These are phyloP conservation scores for Gambusia affinis DNA, from an alignment of 2,113 vertebrate species.

Conservation along the genomic window DNA sequence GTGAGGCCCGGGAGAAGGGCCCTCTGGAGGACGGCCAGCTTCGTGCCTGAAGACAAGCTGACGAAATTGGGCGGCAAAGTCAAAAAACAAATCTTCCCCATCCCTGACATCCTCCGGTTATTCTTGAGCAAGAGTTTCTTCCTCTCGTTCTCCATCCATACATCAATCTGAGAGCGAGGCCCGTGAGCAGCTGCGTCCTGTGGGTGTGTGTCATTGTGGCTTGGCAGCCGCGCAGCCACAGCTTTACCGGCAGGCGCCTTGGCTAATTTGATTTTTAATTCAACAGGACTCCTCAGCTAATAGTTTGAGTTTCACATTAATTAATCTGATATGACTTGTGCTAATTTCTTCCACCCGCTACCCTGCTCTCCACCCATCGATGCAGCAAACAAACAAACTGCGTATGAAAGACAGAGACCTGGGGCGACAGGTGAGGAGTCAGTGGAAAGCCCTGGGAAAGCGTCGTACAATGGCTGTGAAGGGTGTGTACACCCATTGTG, in stretches of 20 bases:
- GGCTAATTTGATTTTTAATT: conserved; percentile 85
- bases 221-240: conserved; percentile 57
- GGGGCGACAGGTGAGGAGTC: conserved; percentile 69
- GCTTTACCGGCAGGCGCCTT: conserved; percentile 68
- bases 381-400: conserved; percentile 65
- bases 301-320: conserved; percentile 73
- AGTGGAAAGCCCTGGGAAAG: conserved; percentile 38
- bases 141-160: conserved; percentile 35
- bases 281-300: conserved; percentile 77
- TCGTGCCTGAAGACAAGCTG: conserved; percentile 39
- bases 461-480: conserved; percentile 27
- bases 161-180: conserved; percentile 58
- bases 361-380: conserved; percentile 44
- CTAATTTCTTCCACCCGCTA: conserved; percentile 73
- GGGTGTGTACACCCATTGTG: conserved; percentile 36
- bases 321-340: conserved; percentile 83
- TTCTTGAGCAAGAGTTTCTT: conserved; percentile 49
- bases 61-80: conserved; percentile 65
- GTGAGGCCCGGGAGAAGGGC: neutral
- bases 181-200: conserved; percentile 66
- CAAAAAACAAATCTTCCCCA: conserved; percentile 30
- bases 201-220: conserved; percentile 70
- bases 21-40: conserved; percentile 33
- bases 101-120: conserved; percentile 25
- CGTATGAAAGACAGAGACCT: conserved; percentile 46